Conservation (phyloP, 2,797 vertebrate genomes). For the Botia kubotai region DNA sequence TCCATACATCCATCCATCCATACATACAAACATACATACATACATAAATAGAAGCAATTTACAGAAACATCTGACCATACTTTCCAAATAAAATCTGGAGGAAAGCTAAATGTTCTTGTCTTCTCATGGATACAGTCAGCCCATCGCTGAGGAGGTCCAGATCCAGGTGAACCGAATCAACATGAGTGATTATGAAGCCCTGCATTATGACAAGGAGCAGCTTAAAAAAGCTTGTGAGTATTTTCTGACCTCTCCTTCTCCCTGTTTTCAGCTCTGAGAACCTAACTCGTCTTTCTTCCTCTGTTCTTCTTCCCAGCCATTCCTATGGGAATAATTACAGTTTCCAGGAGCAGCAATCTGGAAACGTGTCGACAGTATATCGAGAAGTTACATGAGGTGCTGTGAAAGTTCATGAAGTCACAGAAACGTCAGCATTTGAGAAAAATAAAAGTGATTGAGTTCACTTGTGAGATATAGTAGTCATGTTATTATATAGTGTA, state of each 20-base stretch:
- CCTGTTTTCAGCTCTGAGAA: not conserved
- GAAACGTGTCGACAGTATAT: constrained; percentile 91
- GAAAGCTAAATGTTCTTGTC: not conserved
- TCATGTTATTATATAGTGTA: not conserved
- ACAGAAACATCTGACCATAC: not conserved
- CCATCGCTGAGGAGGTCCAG: constrained; percentile 84
- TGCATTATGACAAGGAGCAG: constrained; percentile 96
- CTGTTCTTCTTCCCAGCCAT: constrained; percentile 75
- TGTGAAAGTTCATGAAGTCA: not conserved
- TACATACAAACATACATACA: not conserved
- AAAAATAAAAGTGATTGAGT: too few species aligned
- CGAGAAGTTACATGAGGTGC: constrained; percentile 86
- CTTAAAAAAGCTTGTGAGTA: constrained; percentile 94
- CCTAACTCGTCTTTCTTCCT: not conserved
- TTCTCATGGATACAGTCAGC: constrained; percentile 78
- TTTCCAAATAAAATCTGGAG: not conserved
- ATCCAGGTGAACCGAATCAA: constrained; percentile 91
- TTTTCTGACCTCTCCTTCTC: not conserved
- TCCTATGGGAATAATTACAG: constrained; percentile 88
- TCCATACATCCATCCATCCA: not conserved
- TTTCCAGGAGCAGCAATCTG: constrained; percentile 93
- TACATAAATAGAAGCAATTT: not conserved
- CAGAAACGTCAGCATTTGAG: not conserved
- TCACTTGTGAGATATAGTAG: too few species aligned
- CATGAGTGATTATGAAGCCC: constrained; percentile 90